Conservation (phyloP, 2,888 invertebrate genomes). For the Lydus trimaculatus region DNA sequence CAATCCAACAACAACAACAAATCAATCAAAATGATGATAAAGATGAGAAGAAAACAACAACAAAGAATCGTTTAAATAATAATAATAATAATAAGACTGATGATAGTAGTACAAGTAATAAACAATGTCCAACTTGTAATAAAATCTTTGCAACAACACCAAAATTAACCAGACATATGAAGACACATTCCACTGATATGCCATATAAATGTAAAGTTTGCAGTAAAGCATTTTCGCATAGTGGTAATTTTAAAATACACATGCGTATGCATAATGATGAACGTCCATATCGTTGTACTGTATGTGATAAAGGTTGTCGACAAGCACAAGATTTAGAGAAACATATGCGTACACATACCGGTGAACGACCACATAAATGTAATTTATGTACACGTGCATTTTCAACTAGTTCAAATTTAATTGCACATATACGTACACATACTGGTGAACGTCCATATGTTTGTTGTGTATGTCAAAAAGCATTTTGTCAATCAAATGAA, state of each 20-base stretch:
- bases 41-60: constrained; percentile 26
- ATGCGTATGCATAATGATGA: constrained; percentile 59
- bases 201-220: constrained; percentile 60
- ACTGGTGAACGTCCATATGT: constrained; percentile 61
- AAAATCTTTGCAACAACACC: constrained; percentile 56
- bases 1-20: constrained; percentile 8
- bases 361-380: constrained; percentile 62
- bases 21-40: constrained; percentile 25
- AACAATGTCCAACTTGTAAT: constrained; percentile 56
- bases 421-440: constrained; percentile 61
- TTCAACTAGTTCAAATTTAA: constrained; percentile 61
- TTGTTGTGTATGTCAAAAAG: constrained; percentile 60
- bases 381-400: constrained; percentile 60
- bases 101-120: constrained; percentile 42
- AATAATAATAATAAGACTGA: constrained; percentile 14
- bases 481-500: constrained; percentile 61
- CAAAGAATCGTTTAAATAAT: not conserved
- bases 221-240: constrained; percentile 59
- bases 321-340: constrained; percentile 62
- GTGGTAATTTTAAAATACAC: constrained; percentile 61
- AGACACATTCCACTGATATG: constrained; percentile 58
- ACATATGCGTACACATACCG: constrained; percentile 62
- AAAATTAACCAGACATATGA: constrained; percentile 59
- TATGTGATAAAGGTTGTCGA: constrained; percentile 60
- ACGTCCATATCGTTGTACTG: constrained; percentile 59